Evolutionary conservation across 2,888 invertebrate species (phyloP).

Genomic region (Drosophila buzzatii): DNA sequence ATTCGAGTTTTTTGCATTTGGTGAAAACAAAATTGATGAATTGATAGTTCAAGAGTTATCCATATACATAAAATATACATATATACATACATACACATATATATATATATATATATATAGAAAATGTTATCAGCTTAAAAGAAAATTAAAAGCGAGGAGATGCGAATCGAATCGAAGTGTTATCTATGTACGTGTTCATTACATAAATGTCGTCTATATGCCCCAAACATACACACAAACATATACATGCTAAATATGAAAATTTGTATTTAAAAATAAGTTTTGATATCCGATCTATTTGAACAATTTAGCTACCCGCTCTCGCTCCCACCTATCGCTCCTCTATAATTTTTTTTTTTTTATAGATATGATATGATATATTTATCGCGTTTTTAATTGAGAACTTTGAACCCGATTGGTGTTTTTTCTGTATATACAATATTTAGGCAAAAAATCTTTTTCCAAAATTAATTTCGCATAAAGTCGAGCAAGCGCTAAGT

Average conservation of each 20-base stretch:
- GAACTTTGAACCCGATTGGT: conserved; percentile 25
- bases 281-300: conserved; percentile 2
- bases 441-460: conserved; percentile 2
- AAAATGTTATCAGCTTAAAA: conserved; percentile 33
- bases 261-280: conserved; percentile 5
- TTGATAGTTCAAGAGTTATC: conserved; percentile 37
- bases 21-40: not conserved
- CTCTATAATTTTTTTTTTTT: not conserved
- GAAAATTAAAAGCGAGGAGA: not conserved
- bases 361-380: conserved; percentile 18
- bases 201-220: conserved; percentile 17
- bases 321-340: not conserved
- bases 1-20: conserved; percentile 28
- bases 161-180: conserved; percentile 38
- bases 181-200: conserved; percentile 32
- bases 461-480: not conserved
- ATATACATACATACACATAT: conserved; percentile 15
- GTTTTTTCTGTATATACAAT: conserved; percentile 40
- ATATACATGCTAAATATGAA: not conserved
- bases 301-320: not conserved
- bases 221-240: conserved; percentile 4
- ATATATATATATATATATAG: conserved; percentile 9
- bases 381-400: conserved; percentile 30
- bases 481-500: conserved; percentile 8
- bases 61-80: conserved; percentile 24